Evolutionary conservation across 2,888 invertebrate genomes (phyloP).

Genomic region (Hybos culiciformis): DNA sequence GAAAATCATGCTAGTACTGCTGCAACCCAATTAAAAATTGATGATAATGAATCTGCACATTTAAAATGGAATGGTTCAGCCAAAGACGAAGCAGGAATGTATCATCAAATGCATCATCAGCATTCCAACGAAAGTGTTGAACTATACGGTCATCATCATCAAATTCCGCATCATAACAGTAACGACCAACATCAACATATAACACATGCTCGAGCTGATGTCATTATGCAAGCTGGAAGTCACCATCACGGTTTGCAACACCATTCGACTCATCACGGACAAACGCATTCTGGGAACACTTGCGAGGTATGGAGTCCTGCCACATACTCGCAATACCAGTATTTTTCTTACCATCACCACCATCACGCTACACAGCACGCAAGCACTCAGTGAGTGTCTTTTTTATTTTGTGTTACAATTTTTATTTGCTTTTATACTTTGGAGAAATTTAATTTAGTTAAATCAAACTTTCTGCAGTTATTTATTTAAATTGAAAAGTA

Average conservation of each 20-base stretch:
- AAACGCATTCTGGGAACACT: slow-evolving; percentile 36
- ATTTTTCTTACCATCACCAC: slow-evolving; percentile 53
- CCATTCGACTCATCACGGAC: slow-evolving; percentile 16
- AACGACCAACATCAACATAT: slow-evolving; percentile 17
- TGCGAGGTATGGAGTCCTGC: slow-evolving; percentile 47
- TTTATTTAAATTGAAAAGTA: too few relatives aligned
- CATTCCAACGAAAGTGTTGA: slow-evolving; percentile 9
- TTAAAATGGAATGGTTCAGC: slow-evolving; percentile 15
- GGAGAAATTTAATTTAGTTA: slow-evolving; percentile 7
- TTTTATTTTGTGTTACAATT: slow-evolving; percentile 11
- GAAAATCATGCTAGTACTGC: slow-evolving; percentile 11
- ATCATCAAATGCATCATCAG: slow-evolving; percentile 15
- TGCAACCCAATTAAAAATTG: slow-evolving; percentile 10
- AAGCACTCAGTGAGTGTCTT: slow-evolving; percentile 43
- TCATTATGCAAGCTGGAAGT: slow-evolving; percentile 14
- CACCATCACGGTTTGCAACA: slow-evolving; percentile 21
- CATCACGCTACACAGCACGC: slow-evolving; percentile 41
- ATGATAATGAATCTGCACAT: slow-evolving; percentile 12
- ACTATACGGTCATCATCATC: slow-evolving; percentile 8
- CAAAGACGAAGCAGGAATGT: slow-evolving; percentile 6
- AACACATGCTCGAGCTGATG: slow-evolving; percentile 15
- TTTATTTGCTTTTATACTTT: slow-evolving; percentile 7
- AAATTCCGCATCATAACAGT: slow-evolving; percentile 18
- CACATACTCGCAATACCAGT: slow-evolving; percentile 44
- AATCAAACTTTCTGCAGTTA: too few relatives aligned